Evolutionary conservation across 2,797 vertebrate species (phyloP), one percentile per base, ranked within the genome.

Genomic region (Pyrrhura leucotis): DNA sequence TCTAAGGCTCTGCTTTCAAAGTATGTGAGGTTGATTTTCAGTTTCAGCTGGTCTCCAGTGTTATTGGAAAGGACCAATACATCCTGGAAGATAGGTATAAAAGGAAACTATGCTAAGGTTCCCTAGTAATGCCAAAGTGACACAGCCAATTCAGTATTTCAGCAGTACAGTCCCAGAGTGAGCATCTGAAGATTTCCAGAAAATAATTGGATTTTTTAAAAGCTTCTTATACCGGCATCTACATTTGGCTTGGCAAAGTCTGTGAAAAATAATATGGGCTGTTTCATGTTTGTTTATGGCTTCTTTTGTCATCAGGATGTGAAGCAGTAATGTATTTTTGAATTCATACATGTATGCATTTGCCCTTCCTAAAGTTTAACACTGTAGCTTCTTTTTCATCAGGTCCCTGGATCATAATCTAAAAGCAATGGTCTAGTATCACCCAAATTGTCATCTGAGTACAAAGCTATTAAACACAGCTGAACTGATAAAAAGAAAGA

Each of bases 401-500:
- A 59, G 42, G 44, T 45, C 37, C 37, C 50, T 67, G 62, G 44
- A 88, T 87, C 50, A 81, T 92, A 93, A 92, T 73, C 63, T 79
- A 67, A 61, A 93, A 92, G 26, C 68, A 91, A 81, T 77, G 37
- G 71, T 62, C 77, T 73, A 79, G 29, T 25, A 81, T 80, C 77
- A 62, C 44, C 84, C 79, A 94, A 92, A 84, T 44, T 74, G 84
- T 42, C 77, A 74, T 58, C 81, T 61, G 42, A 91, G 74, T 61
- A 94, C 65, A 90, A 50, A 95, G 74, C 80, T 85, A 90, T 84
- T 94, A 90, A 96, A 78, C 35, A 91, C 19, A 90, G 61, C 44
- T 9, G 3, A 89, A 68, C 39, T 71, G 89, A 90, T 48, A 91
- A 81, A 94, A 90, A 66, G 44, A 77, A 91, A 50, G 39, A 78